These are phyloP conservation scores for Malacosoma neustria DNA, from an alignment of 2,888 invertebrate genomes.

Conservation along the genomic window DNA sequence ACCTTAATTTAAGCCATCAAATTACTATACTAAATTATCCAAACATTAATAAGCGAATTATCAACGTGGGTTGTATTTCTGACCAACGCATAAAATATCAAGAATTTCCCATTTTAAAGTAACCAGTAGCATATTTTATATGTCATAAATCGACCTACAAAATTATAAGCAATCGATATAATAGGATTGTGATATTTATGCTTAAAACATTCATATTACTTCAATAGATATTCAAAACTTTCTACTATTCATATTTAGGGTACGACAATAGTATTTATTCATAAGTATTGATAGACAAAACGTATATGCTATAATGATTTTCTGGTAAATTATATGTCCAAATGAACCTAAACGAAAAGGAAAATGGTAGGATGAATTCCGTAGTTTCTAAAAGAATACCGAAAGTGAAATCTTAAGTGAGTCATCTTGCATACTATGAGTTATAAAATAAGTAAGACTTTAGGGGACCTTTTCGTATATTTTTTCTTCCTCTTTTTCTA, in stretches of 20 bases:
- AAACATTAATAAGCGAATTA: background rate
- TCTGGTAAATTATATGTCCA: background rate
- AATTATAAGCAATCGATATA: background rate
- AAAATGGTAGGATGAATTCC: too few relatives aligned
- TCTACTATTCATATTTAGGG: background rate
- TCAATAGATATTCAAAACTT: constrained; percentile 3
- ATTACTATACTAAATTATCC: background rate
- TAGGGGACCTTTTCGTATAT: too few relatives aligned
- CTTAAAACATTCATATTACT: constrained; percentile 1
- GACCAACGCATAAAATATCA: background rate
- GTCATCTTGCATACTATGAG: too few relatives aligned
- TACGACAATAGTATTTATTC: background rate
- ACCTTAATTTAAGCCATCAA: constrained; percentile 3
- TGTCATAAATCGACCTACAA: background rate
- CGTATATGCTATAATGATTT: too few relatives aligned
- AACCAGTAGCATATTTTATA: background rate
- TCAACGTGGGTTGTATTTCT: background rate
- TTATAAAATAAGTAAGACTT: too few relatives aligned
- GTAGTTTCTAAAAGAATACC: too few relatives aligned
- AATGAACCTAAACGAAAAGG: background rate
- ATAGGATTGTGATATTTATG: background rate
- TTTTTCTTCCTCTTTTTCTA: too few relatives aligned
- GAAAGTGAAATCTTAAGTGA: too few relatives aligned
- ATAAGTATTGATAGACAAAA: background rate
- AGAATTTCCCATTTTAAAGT: background rate